These are phyloP conservation scores for Matsumurasca onukii DNA, from an alignment of 1,140 invertebrate genomes.

Conservation along the genomic window DNA sequence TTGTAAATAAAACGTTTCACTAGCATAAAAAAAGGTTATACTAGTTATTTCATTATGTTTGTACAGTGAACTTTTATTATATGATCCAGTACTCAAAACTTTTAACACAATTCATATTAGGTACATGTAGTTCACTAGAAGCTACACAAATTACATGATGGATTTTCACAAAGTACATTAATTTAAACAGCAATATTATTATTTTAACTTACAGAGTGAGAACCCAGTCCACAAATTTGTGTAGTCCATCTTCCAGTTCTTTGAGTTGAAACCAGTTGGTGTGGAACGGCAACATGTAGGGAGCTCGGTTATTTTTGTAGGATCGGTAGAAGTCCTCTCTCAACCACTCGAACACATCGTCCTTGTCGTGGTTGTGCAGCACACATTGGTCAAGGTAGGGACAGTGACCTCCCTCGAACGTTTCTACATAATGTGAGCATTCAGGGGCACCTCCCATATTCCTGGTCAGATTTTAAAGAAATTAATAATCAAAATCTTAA, in stretches of 20 bases:
- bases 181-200: no score
- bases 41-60: no score
- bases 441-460: constrained; percentile 92
- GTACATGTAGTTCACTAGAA: no score
- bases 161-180: no score
- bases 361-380: constrained; percentile 81
- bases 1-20: no score
- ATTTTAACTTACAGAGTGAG: constrained; percentile 73
- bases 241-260: constrained; percentile 76
- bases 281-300: constrained; percentile 93
- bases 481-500: no score
- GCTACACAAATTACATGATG: no score
- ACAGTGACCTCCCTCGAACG: constrained; percentile 88
- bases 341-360: constrained; percentile 88
- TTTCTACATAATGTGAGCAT: constrained; percentile 87
- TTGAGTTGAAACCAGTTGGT: constrained; percentile 95
- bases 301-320: constrained; percentile 84
- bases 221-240: constrained; percentile 85
- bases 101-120: no score
- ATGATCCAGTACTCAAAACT: no score
- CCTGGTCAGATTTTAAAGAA: constrained; percentile 59
- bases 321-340: constrained; percentile 83
- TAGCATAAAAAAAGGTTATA: no score
- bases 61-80: no score
- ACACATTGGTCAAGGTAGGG: constrained; percentile 93